Conservation (phyloP, 1,140 invertebrate genomes). For the Ooceraea biroi region DNA sequence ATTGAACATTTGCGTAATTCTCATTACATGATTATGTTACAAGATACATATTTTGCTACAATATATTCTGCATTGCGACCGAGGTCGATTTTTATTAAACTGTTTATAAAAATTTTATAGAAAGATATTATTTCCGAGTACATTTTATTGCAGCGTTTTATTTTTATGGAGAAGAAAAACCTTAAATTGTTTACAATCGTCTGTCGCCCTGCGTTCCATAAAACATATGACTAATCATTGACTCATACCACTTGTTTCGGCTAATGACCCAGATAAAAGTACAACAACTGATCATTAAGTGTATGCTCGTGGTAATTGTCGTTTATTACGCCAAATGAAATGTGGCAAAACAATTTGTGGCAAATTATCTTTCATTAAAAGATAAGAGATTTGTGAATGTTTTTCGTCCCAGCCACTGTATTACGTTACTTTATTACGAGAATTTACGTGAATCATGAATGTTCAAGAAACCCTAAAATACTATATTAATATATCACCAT, state of each 20-base stretch:
- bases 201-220: too few species aligned
- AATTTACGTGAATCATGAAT: too few species aligned
- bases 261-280: background rate
- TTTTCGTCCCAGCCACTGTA: background rate
- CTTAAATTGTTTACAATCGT: too few species aligned
- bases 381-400: background rate
- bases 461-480: too few species aligned
- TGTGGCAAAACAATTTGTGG: background rate
- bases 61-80: background rate
- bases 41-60: background rate
- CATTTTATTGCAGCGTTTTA: too few species aligned
- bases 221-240: conserved; percentile 19
- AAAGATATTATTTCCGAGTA: too few species aligned
- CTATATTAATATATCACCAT: too few species aligned
- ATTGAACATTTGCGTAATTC: background rate
- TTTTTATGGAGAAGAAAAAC: too few species aligned
- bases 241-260: background rate
- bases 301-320: background rate
- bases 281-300: conserved; percentile 1
- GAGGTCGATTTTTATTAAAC: too few species aligned
- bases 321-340: background rate
- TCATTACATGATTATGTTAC: background rate
- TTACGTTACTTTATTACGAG: background rate
- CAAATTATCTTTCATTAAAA: background rate
- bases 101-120: too few species aligned